A percentile compares a stretch with the other conserved stretches of the same genome.
Conservation (phyloP, 2,888 invertebrate species). For the Drosophila recens region DNA sequence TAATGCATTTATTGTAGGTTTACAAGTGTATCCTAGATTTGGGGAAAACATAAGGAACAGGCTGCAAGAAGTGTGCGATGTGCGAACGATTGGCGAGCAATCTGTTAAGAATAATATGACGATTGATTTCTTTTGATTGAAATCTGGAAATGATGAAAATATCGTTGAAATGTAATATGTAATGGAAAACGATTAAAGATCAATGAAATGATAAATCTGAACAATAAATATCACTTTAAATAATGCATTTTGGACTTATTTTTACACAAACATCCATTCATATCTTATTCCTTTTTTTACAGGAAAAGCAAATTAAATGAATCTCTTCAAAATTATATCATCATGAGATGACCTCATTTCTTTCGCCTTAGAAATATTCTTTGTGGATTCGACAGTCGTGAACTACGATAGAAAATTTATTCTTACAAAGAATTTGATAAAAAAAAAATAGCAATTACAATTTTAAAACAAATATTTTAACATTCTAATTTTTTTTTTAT, state of each 20-base stretch:
- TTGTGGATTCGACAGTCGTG: too few species aligned
- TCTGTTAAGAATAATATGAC: slow-evolving; percentile 39
- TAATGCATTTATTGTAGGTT: slow-evolving; percentile 44
- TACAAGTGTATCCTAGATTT: slow-evolving; percentile 14
- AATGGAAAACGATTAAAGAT: slow-evolving; percentile 57
- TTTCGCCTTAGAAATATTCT: too few species aligned
- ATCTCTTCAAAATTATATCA: too few species aligned
- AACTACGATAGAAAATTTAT: too few species aligned
- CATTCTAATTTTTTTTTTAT: too few species aligned
- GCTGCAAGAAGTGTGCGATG: slow-evolving; percentile 2
- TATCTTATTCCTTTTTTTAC: background rate
- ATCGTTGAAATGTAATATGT: slow-evolving; percentile 61
- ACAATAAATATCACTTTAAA: slow-evolving; percentile 77
- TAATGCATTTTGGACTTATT: slow-evolving; percentile 21
- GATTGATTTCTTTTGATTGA: slow-evolving; percentile 22
- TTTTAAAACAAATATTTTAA: too few species aligned
- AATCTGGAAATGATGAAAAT: slow-evolving; percentile 19
- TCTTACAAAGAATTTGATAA: too few species aligned
- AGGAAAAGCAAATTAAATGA: too few species aligned
- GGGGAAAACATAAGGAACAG: slow-evolving; percentile 6
- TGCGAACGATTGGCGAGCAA: slow-evolving; percentile 34
- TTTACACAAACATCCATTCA: background rate
- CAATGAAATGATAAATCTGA: slow-evolving; percentile 57
- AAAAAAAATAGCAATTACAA: too few species aligned
- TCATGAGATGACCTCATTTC: too few species aligned